These are phyloP conservation scores for Heteromurus nitidus DNA, from an alignment of 2,888 invertebrate genomes.

Conservation along the genomic window DNA sequence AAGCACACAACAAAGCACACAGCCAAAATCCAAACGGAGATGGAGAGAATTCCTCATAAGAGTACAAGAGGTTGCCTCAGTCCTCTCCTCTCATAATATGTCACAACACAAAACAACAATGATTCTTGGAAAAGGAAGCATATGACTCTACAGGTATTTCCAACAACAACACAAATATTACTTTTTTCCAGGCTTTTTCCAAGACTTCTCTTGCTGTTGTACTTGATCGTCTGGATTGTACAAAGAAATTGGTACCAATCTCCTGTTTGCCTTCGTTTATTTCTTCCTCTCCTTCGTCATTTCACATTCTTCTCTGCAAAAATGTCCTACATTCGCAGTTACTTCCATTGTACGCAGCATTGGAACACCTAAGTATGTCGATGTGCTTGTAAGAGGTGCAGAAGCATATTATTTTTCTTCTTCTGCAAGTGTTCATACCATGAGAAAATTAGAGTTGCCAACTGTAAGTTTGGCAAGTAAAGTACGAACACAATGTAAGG, in stretches of 20 bases:
- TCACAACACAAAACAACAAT: background rate
- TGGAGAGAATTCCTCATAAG: constrained; percentile 16
- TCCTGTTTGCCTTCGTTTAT: background rate
- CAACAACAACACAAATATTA: background rate
- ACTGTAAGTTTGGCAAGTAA: constrained; percentile 11
- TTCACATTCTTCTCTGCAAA: background rate
- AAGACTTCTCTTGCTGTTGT: no score
- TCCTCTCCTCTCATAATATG: constrained; percentile 3
- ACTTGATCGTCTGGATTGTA: constrained; percentile 10
- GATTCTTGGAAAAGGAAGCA: background rate
- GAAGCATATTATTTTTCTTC: background rate
- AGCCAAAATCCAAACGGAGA: background rate
- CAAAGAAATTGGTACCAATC: constrained; percentile 23
- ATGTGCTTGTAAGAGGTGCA: no score
- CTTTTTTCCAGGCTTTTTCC: constrained; percentile 20
- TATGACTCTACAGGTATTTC: no score
- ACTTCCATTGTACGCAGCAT: background rate
- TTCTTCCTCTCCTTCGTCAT: background rate
- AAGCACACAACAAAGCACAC: background rate
- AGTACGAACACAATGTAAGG: no score
- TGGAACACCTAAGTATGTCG: no score
- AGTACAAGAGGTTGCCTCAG: background rate
- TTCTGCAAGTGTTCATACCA: background rate
- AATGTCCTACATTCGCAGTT: background rate
- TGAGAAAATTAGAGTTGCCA: background rate